A percentile compares a stretch with the other conserved stretches of the same genome.
Evolutionary conservation across 64 coral and sea anemone species (phyloP).

Genomic region (Montipora cactus): DNA sequence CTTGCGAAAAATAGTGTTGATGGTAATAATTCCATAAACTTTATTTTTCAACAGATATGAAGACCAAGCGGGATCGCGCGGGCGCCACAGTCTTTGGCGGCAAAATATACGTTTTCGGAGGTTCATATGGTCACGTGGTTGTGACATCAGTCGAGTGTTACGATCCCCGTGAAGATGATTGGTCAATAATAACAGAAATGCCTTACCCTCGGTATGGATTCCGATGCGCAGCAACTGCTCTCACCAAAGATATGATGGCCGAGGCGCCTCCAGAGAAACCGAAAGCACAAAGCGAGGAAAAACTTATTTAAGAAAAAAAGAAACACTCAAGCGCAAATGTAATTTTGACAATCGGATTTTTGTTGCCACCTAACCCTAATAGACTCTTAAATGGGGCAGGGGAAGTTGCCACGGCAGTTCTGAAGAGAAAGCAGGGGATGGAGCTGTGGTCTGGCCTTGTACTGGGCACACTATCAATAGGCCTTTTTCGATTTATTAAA

Average conservation of each 20-base stretch:
- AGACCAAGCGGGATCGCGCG: slow-evolving; percentile 75
- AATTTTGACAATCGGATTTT: no score
- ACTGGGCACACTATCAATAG: no score
- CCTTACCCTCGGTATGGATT: slow-evolving; percentile 88
- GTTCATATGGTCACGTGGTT: slow-evolving; percentile 90
- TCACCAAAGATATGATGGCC: slow-evolving; percentile 78
- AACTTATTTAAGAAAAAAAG: not conserved
- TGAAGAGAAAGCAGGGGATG: no score
- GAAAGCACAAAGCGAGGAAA: slow-evolving; percentile 16
- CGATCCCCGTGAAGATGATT: slow-evolving; percentile 53
- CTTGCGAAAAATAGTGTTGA: not conserved
- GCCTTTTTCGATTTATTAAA: no score
- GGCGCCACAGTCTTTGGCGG: slow-evolving; percentile 72
- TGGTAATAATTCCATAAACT: not conserved
- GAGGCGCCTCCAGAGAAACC: slow-evolving; percentile 42
- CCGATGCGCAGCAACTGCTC: slow-evolving; percentile 51
- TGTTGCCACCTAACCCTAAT: no score
- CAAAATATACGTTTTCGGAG: slow-evolving; percentile 95
- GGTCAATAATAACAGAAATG: slow-evolving; percentile 83
- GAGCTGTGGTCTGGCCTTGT: no score
- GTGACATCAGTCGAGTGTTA: slow-evolving; percentile 96
- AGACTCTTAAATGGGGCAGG: no score
- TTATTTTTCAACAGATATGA: slow-evolving; percentile 75
- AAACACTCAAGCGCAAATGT: not conserved
- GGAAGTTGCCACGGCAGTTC: no score